These are phyloP conservation scores for Crepidodera aurea DNA, from an alignment of 2,888 invertebrate species.

Conservation along the genomic window DNA sequence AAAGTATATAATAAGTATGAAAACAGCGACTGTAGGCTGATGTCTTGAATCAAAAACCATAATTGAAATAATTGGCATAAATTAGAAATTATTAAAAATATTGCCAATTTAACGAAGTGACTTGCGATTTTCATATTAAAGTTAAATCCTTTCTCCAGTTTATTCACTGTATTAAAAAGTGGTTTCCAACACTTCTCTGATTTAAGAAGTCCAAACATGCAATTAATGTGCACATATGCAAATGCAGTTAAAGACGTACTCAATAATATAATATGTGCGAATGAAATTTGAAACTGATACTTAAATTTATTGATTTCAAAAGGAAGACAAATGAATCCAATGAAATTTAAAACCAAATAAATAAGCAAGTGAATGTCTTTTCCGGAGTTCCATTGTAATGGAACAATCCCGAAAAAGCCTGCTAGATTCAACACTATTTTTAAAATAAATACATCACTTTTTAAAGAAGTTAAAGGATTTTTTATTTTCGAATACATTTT, in stretches of 20 bases:
- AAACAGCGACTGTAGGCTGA: not conserved
- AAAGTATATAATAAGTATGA: not conserved
- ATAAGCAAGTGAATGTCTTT: not conserved
- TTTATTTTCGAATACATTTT: too few relatives aligned
- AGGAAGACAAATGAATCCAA: not conserved
- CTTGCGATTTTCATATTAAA: too few relatives aligned
- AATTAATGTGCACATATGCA: not conserved
- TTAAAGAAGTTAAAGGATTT: too few relatives aligned
- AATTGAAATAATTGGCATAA: not conserved
- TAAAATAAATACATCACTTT: too few relatives aligned
- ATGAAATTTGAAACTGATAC: not conserved
- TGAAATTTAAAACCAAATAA: not conserved
- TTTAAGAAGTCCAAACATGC: not conserved
- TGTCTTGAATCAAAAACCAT: not conserved
- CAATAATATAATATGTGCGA: not conserved
- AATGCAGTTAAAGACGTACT: not conserved
- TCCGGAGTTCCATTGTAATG: not conserved
- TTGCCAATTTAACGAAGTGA: too few relatives aligned
- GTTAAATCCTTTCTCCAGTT: too few relatives aligned
- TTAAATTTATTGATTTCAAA: not conserved
- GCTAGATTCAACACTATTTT: too few relatives aligned
- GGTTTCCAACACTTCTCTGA: not conserved
- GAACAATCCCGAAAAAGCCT: too few relatives aligned
- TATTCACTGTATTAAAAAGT: not conserved
- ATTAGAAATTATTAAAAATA: too few relatives aligned